Percentiles rank a stretch among this genome's conserved stretches.
Evolutionary conservation across 30 jellyfish, hydroid and myxozoan genomes (phyloP).

Genomic region (Hydractinia symbiolongicarpus): DNA sequence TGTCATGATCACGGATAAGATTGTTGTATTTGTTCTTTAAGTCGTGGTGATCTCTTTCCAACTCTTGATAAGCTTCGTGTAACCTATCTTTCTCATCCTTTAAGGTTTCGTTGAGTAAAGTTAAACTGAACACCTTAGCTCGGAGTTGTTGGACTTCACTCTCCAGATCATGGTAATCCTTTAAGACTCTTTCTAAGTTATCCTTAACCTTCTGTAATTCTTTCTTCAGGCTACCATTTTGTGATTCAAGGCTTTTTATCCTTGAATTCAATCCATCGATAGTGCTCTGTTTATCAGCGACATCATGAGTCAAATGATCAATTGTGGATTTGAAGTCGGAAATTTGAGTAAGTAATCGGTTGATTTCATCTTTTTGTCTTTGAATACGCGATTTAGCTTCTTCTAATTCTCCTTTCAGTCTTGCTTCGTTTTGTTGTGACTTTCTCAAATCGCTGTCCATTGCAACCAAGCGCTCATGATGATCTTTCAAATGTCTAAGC

Average conservation of each 20-base stretch:
- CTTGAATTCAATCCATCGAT: constrained; percentile 51
- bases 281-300: constrained; percentile 47
- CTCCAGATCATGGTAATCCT: constrained; percentile 50
- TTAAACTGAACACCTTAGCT: constrained; percentile 41
- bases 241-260: constrained; percentile 55
- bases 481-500: constrained; percentile 39
- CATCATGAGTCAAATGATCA: constrained; percentile 62
- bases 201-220: constrained; percentile 54
- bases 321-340: constrained; percentile 52
- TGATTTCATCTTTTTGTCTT: constrained; percentile 66
- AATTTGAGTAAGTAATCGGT: constrained; percentile 47
- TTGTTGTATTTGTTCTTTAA: constrained; percentile 63
- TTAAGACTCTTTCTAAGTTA: constrained; percentile 40
- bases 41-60: constrained; percentile 62
- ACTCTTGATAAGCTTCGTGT: constrained; percentile 37
- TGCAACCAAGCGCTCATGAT: constrained; percentile 44
- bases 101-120: constrained; percentile 52
- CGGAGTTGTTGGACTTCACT: constrained; percentile 60
- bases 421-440: constrained; percentile 70
- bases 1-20: constrained; percentile 56
- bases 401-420: constrained; percentile 78
- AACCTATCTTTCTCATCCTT: constrained; percentile 88
- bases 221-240: constrained; percentile 50
- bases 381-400: constrained; percentile 85
- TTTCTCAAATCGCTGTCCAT: constrained; percentile 64